Base-by-base conservation (phyloP, 2,888 invertebrate genomes). In the Eristalis pertinax region DNA sequence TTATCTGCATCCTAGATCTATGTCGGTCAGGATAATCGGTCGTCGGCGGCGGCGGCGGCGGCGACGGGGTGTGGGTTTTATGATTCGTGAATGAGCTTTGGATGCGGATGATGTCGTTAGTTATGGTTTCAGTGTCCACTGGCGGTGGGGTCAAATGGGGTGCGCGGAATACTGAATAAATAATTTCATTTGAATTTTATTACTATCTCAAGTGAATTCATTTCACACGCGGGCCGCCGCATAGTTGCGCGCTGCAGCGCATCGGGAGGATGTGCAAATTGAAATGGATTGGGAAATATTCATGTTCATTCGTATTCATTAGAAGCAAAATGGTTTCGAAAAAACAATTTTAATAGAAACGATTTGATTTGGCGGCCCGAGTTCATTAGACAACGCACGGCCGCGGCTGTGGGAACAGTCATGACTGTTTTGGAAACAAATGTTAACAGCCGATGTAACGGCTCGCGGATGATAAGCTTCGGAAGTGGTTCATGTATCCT, bases 91-190 rank as follows among this genome's bases (percentile, higher is more conserved):
- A 50, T 19, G 50, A 50, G 19, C 19, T 50, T 8, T 19, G 50
- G 50, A 19, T 8, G 8, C 50, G 50, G n/a, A 5, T 68, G 38
- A 50, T 32, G 24, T 43, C 63, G 56, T 38, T 70, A 78, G 77
- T 64, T 78, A 50, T 78, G 77, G 38, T 68, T 77, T 24, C 24
- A 15, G 41, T 43, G 29, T 58, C 19, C 29, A 78, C 64, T 72
- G 64, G 35, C 32, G 63, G 62, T 11, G 8, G 38, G 10, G 32
- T 8, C 7, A 13, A 13, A 38, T 63, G n/a, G 50, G 50, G 1
- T n/a, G n/a, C 50, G 56, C 5, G 24, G 29, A 32, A 50, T n/a
- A 19, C 32, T 38, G 32, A 76, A 41, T 68, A 11, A 32, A 24
- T 43, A 11, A 73, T 63, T 72, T 62, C 29, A 38, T 43, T 62